A percentile compares a stretch with the other conserved stretches of the same genome.
Conservation (phyloP, 1,140 invertebrate species). For the Dendrolimus kikuchii region DNA sequence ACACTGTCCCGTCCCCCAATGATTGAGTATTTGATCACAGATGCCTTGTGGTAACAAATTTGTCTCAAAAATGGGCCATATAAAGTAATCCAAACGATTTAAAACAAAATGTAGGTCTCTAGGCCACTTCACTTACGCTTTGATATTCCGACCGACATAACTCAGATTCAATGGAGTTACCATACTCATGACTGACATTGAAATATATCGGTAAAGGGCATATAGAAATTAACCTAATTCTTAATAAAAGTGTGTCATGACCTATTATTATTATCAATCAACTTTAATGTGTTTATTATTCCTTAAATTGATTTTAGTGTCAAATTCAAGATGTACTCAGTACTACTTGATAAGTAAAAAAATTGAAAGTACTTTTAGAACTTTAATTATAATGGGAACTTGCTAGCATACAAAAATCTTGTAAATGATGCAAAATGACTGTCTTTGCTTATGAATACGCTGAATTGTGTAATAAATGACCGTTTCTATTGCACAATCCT, state of each 20-base stretch:
- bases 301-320: background rate
- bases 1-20: slow-evolving; percentile 36
- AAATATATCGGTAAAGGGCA: slow-evolving; percentile 71
- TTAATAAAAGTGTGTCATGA: slow-evolving; percentile 52
- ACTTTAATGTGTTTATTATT: slow-evolving; percentile 5
- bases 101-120: slow-evolving; percentile 70
- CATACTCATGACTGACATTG: slow-evolving; percentile 71
- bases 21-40: slow-evolving; percentile 35
- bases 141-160: slow-evolving; percentile 67
- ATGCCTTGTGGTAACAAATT: slow-evolving; percentile 32
- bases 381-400: slow-evolving; percentile 23
- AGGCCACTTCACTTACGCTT: slow-evolving; percentile 71
- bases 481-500: slow-evolving; percentile 72
- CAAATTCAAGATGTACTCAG: background rate
- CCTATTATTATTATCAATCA: slow-evolving; percentile 28
- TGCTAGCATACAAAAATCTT: slow-evolving; percentile 31
- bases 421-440: slow-evolving; percentile 61
- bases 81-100: slow-evolving; percentile 45
- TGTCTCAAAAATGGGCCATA: slow-evolving; percentile 44
- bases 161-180: slow-evolving; percentile 62
- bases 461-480: slow-evolving; percentile 71
- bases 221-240: slow-evolving; percentile 63
- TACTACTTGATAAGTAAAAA: slow-evolving; percentile 12
- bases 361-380: slow-evolving; percentile 25
- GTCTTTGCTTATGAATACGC: slow-evolving; percentile 65